A percentile compares a stretch with the other conserved stretches of the same genome.
Conservation (phyloP, 35 echinoderm and acorn worm species). For the Heliocidaris erythrogramma region DNA sequence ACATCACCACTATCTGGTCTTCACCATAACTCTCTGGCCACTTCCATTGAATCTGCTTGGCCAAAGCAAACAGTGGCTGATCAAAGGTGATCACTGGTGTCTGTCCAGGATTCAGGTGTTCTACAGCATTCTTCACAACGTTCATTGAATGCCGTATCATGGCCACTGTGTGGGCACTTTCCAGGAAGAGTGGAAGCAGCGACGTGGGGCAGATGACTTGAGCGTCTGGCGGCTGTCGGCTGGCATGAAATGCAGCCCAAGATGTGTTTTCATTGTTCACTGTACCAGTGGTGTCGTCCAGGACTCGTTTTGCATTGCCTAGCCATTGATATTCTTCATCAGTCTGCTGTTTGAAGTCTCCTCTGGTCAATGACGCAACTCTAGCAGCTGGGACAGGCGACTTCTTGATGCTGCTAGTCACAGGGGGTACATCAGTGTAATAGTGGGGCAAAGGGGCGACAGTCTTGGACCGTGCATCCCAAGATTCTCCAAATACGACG, state of each 20-base stretch:
- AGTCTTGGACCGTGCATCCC: background rate
- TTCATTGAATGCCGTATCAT: conserved; percentile 56
- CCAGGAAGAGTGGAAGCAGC: conserved; percentile 52
- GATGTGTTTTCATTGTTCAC: background rate
- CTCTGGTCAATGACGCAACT: no score
- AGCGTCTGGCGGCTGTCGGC: background rate
- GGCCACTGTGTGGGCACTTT: conserved; percentile 52
- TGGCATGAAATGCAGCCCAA: conserved; percentile 58
- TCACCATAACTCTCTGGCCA: conserved; percentile 62
- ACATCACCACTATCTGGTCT: conserved; percentile 59
- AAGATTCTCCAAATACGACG: background rate
- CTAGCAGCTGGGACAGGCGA: background rate
- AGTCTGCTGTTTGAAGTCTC: no score
- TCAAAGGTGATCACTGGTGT: conserved; percentile 52
- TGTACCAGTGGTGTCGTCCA: background rate
- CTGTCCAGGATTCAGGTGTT: no score
- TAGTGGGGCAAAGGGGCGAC: background rate
- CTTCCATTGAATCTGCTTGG: conserved; percentile 64
- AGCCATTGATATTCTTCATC: background rate
- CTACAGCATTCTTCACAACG: background rate
- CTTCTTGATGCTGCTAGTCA: background rate
- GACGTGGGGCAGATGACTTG: background rate
- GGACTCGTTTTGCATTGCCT: background rate
- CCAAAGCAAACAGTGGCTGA: conserved; percentile 61
- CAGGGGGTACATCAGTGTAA: background rate